Evolutionary conservation across 2,113 vertebrate genomes (phyloP), one percentile per base, ranked within the genome.

Genomic region (Heteronetta atricapilla): DNA sequence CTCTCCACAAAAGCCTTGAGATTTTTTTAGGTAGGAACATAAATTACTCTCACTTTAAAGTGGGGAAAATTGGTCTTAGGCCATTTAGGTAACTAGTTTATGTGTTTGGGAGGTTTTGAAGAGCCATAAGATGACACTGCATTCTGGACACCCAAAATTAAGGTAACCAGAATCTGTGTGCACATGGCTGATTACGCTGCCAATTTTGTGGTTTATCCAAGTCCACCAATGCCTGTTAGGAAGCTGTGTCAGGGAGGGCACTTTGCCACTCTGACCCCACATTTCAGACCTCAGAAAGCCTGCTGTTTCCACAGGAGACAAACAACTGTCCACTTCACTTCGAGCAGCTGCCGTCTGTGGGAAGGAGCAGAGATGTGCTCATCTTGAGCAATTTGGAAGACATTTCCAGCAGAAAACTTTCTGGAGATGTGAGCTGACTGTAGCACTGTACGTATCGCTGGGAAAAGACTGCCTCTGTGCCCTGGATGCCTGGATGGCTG

Each of bases 241-340:
- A 93, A 91, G n/a, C 13, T 0, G 0, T 16, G 50, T 26, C 67
- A 77, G 63, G 0, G 4, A 66, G n/a, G 46, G 19, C 3, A 10
- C 46, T 92, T 68, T 82, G 21, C 29, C 40, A 34, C n/a, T 92
- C 69, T 62, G 50, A 44, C n/a, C 59, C 76, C 36, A 13, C 20
- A 16, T 53, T 42, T n/a, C 18, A 31, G 60, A 21, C 29, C 53
- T 29, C 23, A 40, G 53, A 22, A 38, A 11, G 38, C 26, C 16
- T 21, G 46, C 20, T 48, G 20, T 48, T 48, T 48, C 46, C 21
- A 3, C 52, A 56, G 33, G 73, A 84, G 72, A 66, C 83, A 67
- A 3, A 8, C 0, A 0, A 29, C 36, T 10, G 1, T 34, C 23
- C 13, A 6, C 12, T 31, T 80, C 0, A 0, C 44, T 14, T 62